phyloP scores from a whole-genome alignment of 2,888 invertebrate genomes.

The Mayetiola destructor region DNA sequence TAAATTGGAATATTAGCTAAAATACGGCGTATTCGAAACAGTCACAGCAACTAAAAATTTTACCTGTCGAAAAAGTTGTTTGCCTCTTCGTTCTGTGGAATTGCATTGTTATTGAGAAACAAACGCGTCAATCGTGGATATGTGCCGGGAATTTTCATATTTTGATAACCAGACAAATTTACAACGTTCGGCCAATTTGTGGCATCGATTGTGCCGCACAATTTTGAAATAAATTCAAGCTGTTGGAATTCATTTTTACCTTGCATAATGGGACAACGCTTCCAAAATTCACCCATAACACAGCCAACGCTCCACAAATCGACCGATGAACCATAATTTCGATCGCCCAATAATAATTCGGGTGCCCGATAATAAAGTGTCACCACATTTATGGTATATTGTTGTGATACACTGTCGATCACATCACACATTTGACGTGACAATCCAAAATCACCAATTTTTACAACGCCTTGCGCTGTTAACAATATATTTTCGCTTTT shows the following conservation, averaged over 20 bases:
- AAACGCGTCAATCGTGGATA: neutral
- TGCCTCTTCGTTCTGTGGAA: neutral
- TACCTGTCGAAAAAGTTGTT: neutral
- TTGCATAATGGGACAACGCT: neutral
- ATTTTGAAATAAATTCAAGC: neutral
- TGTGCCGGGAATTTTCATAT: neutral
- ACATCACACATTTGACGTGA: neutral
- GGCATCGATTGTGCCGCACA: neutral
- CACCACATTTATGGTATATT: neutral
- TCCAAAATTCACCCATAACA: conserved; percentile 6
- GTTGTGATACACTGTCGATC: neutral
- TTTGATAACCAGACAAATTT: neutral
- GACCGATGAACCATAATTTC: neutral
- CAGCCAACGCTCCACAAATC: neutral
- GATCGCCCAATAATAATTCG: neutral
- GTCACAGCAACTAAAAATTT: too few species aligned
- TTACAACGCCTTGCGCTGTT: neutral
- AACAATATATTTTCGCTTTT: neutral
- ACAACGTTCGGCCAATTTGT: neutral
- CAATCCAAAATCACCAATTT: conserved; percentile 1
- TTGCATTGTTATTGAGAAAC: neutral
- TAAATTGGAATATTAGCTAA: too few species aligned
- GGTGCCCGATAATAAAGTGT: conserved; percentile 1
- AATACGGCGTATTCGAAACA: too few species aligned
- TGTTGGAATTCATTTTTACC: neutral